Evolutionary conservation across 2,113 vertebrate species (phyloP), one percentile per base, ranked within the genome.

Genomic region (Helogale parvula): DNA sequence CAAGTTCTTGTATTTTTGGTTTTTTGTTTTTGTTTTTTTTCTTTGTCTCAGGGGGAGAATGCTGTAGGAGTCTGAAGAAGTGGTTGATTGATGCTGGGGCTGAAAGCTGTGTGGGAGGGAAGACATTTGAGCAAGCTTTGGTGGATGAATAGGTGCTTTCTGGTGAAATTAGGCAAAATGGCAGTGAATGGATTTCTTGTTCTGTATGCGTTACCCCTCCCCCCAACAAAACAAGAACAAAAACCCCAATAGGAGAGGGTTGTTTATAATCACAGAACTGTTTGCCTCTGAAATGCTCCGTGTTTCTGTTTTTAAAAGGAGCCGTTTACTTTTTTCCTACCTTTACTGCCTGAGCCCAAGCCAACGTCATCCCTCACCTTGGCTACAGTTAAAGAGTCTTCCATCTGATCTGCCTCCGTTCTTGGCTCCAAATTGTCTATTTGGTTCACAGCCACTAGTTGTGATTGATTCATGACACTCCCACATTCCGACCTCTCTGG

Each of bases 371-470:
- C 12, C 77, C 41, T 69, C 31, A 13, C 38, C 27, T 29, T 25
- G 45, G 27, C 45, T 52, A n/a, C 3, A 13, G 41, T 41, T 41
- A 41, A 41, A 81, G 77, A 54, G 19, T 50, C 69, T 57, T 83
- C 45, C 25, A 38, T 7, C 7, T 2, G 5, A n/a, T 82, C 38
- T 52, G 38, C 69, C 38, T 45, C 60, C 33, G 17, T 15, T 52
- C 72, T 5, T 86, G 17, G 50, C 45, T 45, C 25, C n/a, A 45
- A 85, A 79, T 2, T 29, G 35, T 68, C 54, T 69, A 0, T 29
- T 90, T 90, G 80, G 16, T 76, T n/a, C 76, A 76, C 25, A 77
- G 90, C n/a, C 17, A n/a, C n/a, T 84, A 29, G n/a, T 84, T 23
- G 66, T 27, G n/a, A 66, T 0, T 3, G 45, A 93, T 3, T 87